Conservation (phyloP, 2,797 vertebrate species). For the Taeniopygia guttata region DNA sequence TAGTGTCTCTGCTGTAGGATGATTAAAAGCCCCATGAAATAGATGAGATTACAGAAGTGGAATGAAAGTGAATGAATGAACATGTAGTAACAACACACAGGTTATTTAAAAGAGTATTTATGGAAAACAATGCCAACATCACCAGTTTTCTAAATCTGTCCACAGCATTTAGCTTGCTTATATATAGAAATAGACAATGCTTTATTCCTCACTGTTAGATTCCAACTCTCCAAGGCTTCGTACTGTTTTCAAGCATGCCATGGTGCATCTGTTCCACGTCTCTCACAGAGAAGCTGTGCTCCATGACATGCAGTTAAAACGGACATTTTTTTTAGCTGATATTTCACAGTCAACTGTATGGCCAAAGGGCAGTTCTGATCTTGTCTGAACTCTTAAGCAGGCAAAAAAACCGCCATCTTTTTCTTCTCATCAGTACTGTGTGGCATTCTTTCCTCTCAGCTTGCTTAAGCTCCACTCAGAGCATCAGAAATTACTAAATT, state of each 20-base stretch:
- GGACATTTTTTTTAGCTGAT: not conserved
- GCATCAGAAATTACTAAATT: not conserved
- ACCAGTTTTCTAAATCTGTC: not conserved
- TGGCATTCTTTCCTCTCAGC: not conserved
- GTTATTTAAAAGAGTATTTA: not conserved
- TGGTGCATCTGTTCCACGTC: constrained; percentile 6
- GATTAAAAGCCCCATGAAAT: not conserved
- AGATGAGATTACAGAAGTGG: not conserved
- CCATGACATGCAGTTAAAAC: not conserved
- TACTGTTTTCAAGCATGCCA: constrained; percentile 14
- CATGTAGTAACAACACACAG: not conserved
- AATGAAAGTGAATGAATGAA: not conserved
- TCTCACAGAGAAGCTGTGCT: constrained; percentile 16
- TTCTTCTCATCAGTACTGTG: not conserved
- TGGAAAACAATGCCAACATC: not conserved
- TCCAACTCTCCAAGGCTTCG: not conserved
- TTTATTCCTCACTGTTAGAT: constrained; percentile 13
- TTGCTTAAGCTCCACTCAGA: not conserved
- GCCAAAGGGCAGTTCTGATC: constrained; percentile 18
- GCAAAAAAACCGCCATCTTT: not conserved
- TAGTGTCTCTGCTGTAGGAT: not conserved
- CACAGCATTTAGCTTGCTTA: not conserved
- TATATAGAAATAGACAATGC: not conserved
- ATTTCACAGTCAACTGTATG: not conserved
- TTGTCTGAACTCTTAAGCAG: not conserved